phyloP scores from a whole-genome alignment of 2,888 invertebrate species.

The Gari tellinella region DNA sequence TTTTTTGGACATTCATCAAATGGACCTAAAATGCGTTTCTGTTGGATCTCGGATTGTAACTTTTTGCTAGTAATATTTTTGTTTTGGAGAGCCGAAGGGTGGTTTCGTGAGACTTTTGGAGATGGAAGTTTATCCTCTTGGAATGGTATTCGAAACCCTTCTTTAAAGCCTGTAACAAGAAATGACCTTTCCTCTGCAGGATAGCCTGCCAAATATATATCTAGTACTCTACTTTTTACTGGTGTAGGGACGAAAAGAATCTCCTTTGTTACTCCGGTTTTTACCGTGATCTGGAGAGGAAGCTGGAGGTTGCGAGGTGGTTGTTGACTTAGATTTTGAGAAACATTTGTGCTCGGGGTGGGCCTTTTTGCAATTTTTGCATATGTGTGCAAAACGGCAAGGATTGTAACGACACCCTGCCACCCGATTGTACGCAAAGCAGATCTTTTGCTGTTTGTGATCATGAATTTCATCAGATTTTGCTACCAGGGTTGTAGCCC shows the following conservation, averaged over 20 bases:
- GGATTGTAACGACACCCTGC: no score
- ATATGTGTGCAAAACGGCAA: no score
- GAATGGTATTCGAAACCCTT: constrained; percentile 15
- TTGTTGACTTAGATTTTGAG: background rate
- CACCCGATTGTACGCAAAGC: no score
- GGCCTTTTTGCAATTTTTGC: no score
- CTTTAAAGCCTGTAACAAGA: constrained; percentile 13
- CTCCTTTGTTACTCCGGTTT: background rate
- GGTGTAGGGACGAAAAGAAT: no score
- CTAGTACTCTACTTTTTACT: constrained; percentile 18
- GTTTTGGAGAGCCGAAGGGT: no score
- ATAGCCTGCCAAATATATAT: constrained; percentile 11
- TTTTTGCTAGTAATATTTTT: no score
- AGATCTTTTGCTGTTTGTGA: no score
- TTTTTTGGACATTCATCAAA: no score
- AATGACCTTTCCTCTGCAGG: constrained; percentile 2
- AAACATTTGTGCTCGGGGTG: constrained; percentile 30
- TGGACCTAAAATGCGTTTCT: no score
- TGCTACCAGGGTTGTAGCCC: constrained; percentile 7
- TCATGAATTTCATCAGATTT: no score
- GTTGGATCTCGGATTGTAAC: no score
- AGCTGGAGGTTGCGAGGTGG: background rate
- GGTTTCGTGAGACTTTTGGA: background rate
- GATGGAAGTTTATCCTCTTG: background rate
- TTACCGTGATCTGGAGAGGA: background rate